phyloP scores from a whole-genome alignment of 2,113 vertebrate genomes.

The Cottus gobio region DNA sequence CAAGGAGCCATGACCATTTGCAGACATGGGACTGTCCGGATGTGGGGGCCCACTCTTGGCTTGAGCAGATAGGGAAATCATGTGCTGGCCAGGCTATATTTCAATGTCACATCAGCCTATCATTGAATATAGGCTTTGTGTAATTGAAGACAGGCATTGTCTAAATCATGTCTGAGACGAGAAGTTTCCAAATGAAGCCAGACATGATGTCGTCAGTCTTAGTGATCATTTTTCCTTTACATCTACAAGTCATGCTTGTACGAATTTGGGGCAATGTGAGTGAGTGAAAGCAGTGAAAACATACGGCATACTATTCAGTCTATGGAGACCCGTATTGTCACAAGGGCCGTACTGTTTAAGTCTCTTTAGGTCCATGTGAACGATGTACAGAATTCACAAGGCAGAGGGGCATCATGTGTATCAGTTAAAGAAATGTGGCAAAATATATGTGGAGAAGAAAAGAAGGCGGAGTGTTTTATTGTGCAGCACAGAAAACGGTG shows the following conservation, averaged over 20 bases:
- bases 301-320: not conserved
- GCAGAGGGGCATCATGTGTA: not conserved
- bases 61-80: too few species aligned
- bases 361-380: not conserved
- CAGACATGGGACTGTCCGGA: too few species aligned
- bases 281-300: not conserved
- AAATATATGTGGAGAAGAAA: not conserved
- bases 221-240: too few species aligned
- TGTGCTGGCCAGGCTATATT: too few species aligned
- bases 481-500: not conserved
- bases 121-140: too few species aligned
- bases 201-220: too few species aligned
- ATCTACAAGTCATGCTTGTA: not conserved
- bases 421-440: not conserved
- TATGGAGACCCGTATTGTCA: not conserved
- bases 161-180: too few species aligned
- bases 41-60: too few species aligned
- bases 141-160: too few species aligned
- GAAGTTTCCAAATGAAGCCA: too few species aligned
- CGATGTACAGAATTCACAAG: not conserved
- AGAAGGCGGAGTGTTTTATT: not conserved
- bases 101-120: too few species aligned
- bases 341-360: not conserved
- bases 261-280: not conserved
- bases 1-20: too few species aligned